phyloP scores from a whole-genome alignment of 2,797 vertebrate species.

The Balearica regulorum region DNA sequence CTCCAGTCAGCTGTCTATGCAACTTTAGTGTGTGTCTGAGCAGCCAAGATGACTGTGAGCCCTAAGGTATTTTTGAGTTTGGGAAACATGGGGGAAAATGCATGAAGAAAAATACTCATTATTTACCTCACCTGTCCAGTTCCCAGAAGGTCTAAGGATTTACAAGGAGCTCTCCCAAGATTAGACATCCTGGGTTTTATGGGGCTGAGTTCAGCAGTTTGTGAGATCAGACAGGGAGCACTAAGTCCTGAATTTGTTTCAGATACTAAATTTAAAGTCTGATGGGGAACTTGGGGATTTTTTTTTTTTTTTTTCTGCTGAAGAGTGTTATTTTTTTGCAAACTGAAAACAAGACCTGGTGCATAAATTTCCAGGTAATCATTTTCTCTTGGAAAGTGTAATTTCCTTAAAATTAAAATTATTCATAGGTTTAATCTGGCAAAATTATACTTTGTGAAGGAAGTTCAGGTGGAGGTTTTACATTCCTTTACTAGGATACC shows the following conservation, averaged over 20 bases:
- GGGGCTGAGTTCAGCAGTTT: constrained; percentile 24
- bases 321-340: background rate
- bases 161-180: constrained; percentile 21
- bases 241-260: constrained; percentile 7
- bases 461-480: background rate
- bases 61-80: background rate
- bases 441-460: background rate
- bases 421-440: background rate
- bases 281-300: background rate
- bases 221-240: background rate
- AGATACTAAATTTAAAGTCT: constrained; percentile 14
- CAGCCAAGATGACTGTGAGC: background rate
- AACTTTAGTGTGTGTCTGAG: background rate
- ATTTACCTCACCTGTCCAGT: background rate
- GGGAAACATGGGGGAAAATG: background rate
- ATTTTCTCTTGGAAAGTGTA: background rate
- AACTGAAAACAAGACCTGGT: background rate
- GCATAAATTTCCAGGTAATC: background rate
- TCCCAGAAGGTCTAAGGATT: background rate
- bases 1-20: background rate
- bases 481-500: background rate
- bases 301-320: background rate
- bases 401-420: background rate
- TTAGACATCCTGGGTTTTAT: background rate
- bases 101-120: background rate